These are phyloP conservation scores for Paraplagusia blochii DNA, from an alignment of 2,113 vertebrate genomes.

Conservation along the genomic window DNA sequence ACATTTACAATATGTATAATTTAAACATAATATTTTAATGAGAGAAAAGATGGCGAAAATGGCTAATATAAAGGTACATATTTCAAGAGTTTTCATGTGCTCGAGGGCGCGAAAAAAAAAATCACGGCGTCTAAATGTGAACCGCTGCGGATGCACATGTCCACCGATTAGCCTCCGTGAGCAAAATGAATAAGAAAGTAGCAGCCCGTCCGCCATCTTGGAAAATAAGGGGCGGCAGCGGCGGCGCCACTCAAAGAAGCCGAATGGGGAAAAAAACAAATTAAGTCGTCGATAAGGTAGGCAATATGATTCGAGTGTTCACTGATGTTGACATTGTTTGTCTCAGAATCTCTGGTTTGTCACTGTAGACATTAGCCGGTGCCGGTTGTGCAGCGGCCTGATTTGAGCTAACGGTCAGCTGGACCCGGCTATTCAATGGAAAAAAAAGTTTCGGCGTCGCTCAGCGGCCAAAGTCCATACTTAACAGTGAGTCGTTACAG, in stretches of 20 bases:
- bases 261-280: constrained; percentile 49
- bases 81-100: fast-evolving
- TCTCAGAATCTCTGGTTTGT: constrained; percentile 6
- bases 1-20: too few species aligned
- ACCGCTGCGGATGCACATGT: background rate
- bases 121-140: fast-evolving
- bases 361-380: constrained; percentile 30
- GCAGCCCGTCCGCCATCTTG: constrained; percentile 86
- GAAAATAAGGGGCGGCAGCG: constrained; percentile 70
- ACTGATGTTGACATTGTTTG: background rate
- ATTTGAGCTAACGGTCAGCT: constrained; percentile 19
- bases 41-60: too few species aligned
- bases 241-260: constrained; percentile 72
- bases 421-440: constrained; percentile 1
- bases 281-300: constrained; percentile 1
- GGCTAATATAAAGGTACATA: too few species aligned
- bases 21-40: too few species aligned
- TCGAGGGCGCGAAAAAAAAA: fast-evolving
- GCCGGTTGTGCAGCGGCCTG: constrained; percentile 35
- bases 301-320: background rate
- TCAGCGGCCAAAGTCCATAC: too few species aligned
- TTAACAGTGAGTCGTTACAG: too few species aligned
- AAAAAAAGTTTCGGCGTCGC: too few species aligned
- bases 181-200: constrained; percentile 59
- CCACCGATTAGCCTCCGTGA: constrained; percentile 1